Evolutionary conservation across 1,140 invertebrate genomes (phyloP).

Genomic region (Bombus huntii): DNA sequence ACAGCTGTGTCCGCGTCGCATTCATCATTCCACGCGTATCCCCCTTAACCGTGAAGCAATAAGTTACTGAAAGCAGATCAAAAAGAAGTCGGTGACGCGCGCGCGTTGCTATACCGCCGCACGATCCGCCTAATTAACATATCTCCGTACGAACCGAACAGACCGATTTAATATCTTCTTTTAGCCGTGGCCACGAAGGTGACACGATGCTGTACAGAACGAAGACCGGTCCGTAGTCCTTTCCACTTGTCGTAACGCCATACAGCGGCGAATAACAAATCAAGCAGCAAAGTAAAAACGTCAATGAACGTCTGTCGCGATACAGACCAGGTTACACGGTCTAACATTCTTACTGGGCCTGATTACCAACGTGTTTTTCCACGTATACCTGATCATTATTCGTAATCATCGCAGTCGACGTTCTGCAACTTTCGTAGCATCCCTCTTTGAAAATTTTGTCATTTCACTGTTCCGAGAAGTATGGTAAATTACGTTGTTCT

Average conservation of each 20-base stretch:
- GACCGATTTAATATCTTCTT: slow-evolving; percentile 53
- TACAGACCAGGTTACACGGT: slow-evolving; percentile 4
- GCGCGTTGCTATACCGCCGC: background rate
- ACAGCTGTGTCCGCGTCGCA: background rate
- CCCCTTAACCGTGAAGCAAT: slow-evolving; percentile 38
- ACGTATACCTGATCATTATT: background rate
- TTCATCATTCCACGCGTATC: slow-evolving; percentile 30
- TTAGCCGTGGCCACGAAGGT: slow-evolving; percentile 16
- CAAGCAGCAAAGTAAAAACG: slow-evolving; percentile 46
- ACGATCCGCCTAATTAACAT: slow-evolving; percentile 43
- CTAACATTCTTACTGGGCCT: background rate
- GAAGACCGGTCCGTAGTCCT: slow-evolving; percentile 11
- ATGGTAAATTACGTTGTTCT: background rate
- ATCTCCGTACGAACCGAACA: slow-evolving; percentile 25
- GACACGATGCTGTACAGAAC: slow-evolving; percentile 4
- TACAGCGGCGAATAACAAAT: slow-evolving; percentile 37
- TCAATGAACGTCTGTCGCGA: slow-evolving; percentile 23
- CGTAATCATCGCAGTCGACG: background rate
- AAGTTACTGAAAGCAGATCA: slow-evolving; percentile 20
- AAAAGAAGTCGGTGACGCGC: slow-evolving; percentile 22
- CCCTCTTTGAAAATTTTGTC: background rate
- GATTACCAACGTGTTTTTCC: slow-evolving; percentile 55
- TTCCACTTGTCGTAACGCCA: slow-evolving; percentile 29
- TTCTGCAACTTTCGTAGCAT: background rate
- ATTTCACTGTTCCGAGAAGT: background rate